Evolutionary conservation across 92 coral and sea anemone genomes (phyloP).

Genomic region (Parazoanthus darwini): DNA sequence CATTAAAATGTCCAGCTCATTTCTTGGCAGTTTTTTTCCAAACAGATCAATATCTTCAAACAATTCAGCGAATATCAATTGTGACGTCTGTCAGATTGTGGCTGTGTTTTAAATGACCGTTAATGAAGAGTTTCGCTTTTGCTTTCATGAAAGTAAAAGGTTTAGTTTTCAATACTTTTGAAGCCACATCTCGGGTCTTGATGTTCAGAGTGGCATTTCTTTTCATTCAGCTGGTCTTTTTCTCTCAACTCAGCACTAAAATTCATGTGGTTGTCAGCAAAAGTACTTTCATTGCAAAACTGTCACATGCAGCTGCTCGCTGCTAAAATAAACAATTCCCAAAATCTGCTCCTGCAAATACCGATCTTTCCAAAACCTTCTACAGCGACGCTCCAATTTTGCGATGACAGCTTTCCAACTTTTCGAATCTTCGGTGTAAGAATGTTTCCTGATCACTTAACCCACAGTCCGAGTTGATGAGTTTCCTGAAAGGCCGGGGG

Average conservation of each 20-base stretch:
- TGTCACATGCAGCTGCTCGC: conserved; percentile 9
- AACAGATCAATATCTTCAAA: neutral
- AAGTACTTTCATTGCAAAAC: neutral
- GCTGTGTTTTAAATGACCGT: neutral
- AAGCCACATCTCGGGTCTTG: neutral
- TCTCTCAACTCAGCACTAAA: neutral
- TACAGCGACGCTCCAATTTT: neutral
- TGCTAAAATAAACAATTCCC: neutral
- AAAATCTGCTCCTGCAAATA: neutral
- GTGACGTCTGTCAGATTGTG: neutral
- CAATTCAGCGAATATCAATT: neutral
- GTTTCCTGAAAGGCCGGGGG: neutral
- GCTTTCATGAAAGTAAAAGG: neutral
- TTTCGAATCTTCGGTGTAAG: neutral
- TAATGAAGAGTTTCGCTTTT: neutral
- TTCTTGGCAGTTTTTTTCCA: neutral
- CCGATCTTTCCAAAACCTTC: neutral
- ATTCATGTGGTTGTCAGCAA: neutral
- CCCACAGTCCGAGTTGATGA: neutral
- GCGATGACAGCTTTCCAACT: neutral
- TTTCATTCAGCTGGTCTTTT: neutral
- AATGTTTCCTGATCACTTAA: neutral
- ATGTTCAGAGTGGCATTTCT: neutral
- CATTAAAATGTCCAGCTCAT: neutral
- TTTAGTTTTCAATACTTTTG: neutral